These are phyloP conservation scores for Encarsia formosa DNA, from an alignment of 2,888 invertebrate species.

Conservation along the genomic window DNA sequence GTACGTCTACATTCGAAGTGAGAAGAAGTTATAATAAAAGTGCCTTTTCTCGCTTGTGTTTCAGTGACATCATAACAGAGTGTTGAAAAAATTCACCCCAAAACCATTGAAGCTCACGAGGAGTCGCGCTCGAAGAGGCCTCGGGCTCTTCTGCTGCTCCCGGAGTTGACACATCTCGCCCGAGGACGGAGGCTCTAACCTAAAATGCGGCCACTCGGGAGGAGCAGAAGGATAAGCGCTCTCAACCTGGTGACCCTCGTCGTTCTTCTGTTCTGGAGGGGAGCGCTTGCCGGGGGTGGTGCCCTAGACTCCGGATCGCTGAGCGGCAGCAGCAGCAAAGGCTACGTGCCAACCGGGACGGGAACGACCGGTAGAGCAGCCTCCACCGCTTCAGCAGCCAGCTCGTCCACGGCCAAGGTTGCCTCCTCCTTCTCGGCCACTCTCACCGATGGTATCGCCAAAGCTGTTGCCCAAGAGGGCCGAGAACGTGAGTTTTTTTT, in stretches of 20 bases:
- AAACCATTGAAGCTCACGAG: not conserved
- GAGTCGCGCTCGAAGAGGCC: not conserved
- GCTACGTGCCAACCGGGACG: slow-evolving; percentile 5
- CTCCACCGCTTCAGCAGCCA: slow-evolving; percentile 32
- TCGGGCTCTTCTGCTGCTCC: not conserved
- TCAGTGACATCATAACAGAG: too few relatives aligned
- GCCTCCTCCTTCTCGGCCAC: slow-evolving; percentile 42
- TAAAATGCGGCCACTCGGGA: slow-evolving; percentile 46
- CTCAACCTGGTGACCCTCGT: slow-evolving; percentile 40
- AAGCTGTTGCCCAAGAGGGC: slow-evolving; percentile 57
- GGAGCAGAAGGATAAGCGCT: slow-evolving; percentile 20
- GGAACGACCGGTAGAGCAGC: slow-evolving; percentile 9
- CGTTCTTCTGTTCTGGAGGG: slow-evolving; percentile 38
- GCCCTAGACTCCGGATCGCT: slow-evolving; percentile 42
- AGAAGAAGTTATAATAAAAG: too few relatives aligned
- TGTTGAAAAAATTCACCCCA: not conserved
- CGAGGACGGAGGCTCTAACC: slow-evolving; percentile 38
- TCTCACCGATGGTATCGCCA: slow-evolving; percentile 57
- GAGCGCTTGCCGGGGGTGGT: slow-evolving; percentile 44
- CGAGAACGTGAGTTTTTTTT: slow-evolving; percentile 50
- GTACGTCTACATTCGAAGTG: too few relatives aligned
- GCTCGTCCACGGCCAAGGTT: slow-evolving; percentile 36
- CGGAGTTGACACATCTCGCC: not conserved
- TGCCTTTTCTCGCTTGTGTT: too few relatives aligned
- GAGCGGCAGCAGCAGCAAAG: slow-evolving; percentile 36